Evolutionary conservation across 2,888 invertebrate species (phyloP), one percentile per base, ranked within the genome.

Genomic region (Amorpha juglandis): DNA sequence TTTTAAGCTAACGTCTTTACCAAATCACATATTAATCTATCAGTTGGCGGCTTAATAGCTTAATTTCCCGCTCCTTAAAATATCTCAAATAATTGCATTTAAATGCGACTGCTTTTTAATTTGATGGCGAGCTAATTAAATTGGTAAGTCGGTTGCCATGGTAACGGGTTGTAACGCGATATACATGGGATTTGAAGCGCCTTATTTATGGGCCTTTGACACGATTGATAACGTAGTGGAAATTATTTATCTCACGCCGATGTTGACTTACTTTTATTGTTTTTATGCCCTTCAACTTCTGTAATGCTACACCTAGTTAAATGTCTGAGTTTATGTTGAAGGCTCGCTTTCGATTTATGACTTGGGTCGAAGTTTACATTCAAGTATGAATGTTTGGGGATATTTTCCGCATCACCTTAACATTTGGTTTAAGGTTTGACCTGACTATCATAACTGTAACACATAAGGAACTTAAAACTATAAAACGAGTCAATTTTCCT

Each of bases 161-260:
- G 80, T 80, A 79, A 83, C 81, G 75, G 75, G 75, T 74, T 75
- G 88, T 84, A 89, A 89, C 79, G 69, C 75, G 87, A 89, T 84
- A 86, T 63, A 72, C 74, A 76, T 73, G 77, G 77, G 76, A 75
- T 81, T 84, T 83, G 83, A 86, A 80, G 78, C 81, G 73, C 79
- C 78, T 85, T 89, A 92, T 90, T 92, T 92, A 92, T 86, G 81
- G 81, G 79, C 74, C 78, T 80, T 79, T 80, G 80, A 82, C 79
- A 79, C 87, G 90, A 92, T 92, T 91, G 91, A 92, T 91, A 89
- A 87, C 84, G 80, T 78, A 77, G 75, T 78, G 77, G 74, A 87
- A 81, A 86, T 88, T 86, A 88, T 89, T 90, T 89, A 89, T 90
- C 81, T 83, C 79, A 81, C 74, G 77, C 75, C 74, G 72, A 76